A percentile compares a stretch with the other conserved stretches of the same genome.
Evolutionary conservation across 2,888 invertebrate species (phyloP).

Genomic region (Meandrusa payeni): DNA sequence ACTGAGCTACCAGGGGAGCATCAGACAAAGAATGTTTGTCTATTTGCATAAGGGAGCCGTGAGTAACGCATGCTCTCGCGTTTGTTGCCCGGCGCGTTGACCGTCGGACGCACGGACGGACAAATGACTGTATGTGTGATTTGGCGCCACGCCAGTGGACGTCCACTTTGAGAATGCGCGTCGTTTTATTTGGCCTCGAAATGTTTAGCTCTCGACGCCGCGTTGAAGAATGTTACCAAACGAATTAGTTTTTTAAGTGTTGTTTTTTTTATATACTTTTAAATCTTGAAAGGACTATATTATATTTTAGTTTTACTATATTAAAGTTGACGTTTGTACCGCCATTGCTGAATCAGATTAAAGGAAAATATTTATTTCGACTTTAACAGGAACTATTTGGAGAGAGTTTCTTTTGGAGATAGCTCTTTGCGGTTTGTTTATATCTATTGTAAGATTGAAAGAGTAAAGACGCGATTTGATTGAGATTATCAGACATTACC

Average conservation of each 20-base stretch:
- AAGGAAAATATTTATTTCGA: no score
- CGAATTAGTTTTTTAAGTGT: constrained; percentile 4
- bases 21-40: constrained; percentile 26
- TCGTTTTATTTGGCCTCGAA: constrained; percentile 19
- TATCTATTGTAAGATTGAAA: no score
- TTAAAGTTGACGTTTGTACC: no score
- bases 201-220: constrained; percentile 16
- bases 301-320: no score
- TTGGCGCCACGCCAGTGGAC: constrained; percentile 30
- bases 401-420: no score
- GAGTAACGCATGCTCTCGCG: constrained; percentile 35
- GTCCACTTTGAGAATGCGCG: constrained; percentile 10
- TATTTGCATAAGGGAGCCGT: constrained; percentile 28
- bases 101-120: constrained; percentile 33
- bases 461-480: no score
- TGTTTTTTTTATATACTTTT: constrained; percentile 10
- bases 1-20: constrained; percentile 12
- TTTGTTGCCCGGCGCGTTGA: constrained; percentile 37
- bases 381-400: no score
- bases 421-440: no score
- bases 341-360: no score
- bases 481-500: no score
- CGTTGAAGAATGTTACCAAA: constrained; percentile 4
- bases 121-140: constrained; percentile 27
- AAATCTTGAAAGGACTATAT: no score